Conservation (phyloP, 2,888 invertebrate species). For the Deroplatys truncata region DNA sequence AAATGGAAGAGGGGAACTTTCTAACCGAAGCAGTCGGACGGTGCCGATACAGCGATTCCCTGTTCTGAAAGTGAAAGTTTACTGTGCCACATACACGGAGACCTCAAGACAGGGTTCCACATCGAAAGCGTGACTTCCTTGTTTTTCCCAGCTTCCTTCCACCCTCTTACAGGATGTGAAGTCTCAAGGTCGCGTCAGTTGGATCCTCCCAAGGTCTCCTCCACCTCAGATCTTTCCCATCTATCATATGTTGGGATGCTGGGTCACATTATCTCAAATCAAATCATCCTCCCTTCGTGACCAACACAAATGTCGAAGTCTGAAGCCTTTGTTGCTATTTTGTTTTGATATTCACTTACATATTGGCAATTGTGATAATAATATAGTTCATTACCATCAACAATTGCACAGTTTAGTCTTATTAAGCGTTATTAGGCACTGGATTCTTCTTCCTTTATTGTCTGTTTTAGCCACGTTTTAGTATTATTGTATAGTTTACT, state of each 20-base stretch:
- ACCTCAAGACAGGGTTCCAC: not conserved
- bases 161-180: not conserved
- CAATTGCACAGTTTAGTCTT: too few species aligned
- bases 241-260: not conserved
- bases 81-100: not conserved
- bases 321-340: too few species aligned
- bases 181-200: not conserved
- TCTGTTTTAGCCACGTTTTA: too few species aligned
- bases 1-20: not conserved
- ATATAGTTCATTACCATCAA: too few species aligned
- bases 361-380: too few species aligned
- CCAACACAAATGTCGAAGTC: too few species aligned
- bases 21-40: not conserved
- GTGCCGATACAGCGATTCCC: not conserved
- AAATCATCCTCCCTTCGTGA: too few species aligned
- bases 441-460: too few species aligned
- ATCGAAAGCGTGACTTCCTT: not conserved
- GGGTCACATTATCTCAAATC: too few species aligned
- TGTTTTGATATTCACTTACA: too few species aligned
- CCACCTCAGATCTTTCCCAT: not conserved
- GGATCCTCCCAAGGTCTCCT: not conserved
- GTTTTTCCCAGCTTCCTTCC: not conserved
- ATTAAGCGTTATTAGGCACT: too few species aligned
- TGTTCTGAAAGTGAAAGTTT: not conserved
- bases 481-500: too few species aligned